Base-by-base conservation (phyloP, 1,140 invertebrate species). In the Ooceraea biroi region DNA sequence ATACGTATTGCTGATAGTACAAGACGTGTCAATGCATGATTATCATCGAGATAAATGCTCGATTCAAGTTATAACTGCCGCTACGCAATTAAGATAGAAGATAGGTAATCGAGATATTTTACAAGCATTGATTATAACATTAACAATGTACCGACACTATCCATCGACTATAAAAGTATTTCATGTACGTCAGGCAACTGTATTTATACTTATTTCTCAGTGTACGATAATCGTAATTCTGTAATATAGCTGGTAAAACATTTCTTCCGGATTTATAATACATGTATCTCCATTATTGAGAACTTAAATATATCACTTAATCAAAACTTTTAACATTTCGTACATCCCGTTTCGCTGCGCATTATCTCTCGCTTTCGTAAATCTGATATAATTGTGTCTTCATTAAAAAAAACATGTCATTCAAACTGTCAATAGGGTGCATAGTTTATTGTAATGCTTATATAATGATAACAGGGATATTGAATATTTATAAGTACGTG, bases 41-140 rank as follows among this genome's bases (percentile, higher is more conserved):
- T 57, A 41, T 78, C 17, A 19, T 58, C 11, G 12, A 58, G 50
- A 55, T 80, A 58, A 80, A 36, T 36, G 7, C 36, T 80, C 1
- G 22, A 36, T 80, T 80, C 65, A 80, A 57, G 1, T 80, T 80
- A n/a, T 46, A 80, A 80, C 76, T 80, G 76, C 76, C 76, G 76
- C 19, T 55, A 63, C 19, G 66, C 57, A 80, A 14, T 80, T 80
- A 80, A 80, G 65, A 69, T 80, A 80, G 50, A 69, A 30, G 17
- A n/a, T n/a, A n/a, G n/a, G n/a, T n/a, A n/a, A n/a, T 27, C 19
- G 48, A 48, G 11, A 77, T 66, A 66, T 36, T 65, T 78, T 68
- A 68, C 12, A 66, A 66, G 1, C 48, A 76, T 57, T 30, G 11
- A 74, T 68, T 68, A 27, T 69, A 78, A 66, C 41, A 41, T 55